Base-by-base conservation (phyloP, 2,797 vertebrate genomes). In the Sebastes steindachneri region DNA sequence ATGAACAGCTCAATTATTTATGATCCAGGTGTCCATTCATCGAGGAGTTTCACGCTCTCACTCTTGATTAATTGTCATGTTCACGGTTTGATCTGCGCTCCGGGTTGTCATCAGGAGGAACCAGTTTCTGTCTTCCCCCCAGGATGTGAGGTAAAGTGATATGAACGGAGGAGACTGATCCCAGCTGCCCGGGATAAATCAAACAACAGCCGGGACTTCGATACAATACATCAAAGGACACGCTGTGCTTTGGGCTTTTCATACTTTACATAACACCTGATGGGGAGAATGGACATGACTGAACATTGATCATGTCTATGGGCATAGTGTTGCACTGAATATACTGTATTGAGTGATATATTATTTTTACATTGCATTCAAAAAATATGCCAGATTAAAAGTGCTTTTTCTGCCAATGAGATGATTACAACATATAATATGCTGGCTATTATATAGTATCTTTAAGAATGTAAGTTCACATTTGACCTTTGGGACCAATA, bases 41-140 rank as follows among this genome's bases (percentile, higher is more conserved):
- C 6, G 59, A 60, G 63, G 75, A 68, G 88, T 91, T 90, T 93
- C 87, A 41, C 62, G 79, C 84, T 65, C 75, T 89, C 82, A 48
- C 28, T 75, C 79, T 92, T 94, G 94, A 95, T 95, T 95, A 94
- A 94, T 91, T 88, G 84, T 58, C 65, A 87, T 68, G 85, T 88
- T 81, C 67, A 35, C 12, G 60, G 71, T 73, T 85, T 88, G 80
- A 89, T 90, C 79, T 79, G 58, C 60, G 62, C 86, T 80, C 82
- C 66, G 45, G 45, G 19, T 64, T 86, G 73, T 73, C 62, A 67
- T 73, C 62, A 65, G 55, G 51, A 69, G 31, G 15, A 48, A 7
- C 19, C 54, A 5, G 83, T 90, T 90, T 92, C 86, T 68, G 69
- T 87, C 67, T 21, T 28, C 77, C 79, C 84, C 68, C 63, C 14